These are phyloP conservation scores for Datnioides undecimradiatus DNA, from an alignment of 2,113 vertebrate genomes.

Conservation along the genomic window DNA sequence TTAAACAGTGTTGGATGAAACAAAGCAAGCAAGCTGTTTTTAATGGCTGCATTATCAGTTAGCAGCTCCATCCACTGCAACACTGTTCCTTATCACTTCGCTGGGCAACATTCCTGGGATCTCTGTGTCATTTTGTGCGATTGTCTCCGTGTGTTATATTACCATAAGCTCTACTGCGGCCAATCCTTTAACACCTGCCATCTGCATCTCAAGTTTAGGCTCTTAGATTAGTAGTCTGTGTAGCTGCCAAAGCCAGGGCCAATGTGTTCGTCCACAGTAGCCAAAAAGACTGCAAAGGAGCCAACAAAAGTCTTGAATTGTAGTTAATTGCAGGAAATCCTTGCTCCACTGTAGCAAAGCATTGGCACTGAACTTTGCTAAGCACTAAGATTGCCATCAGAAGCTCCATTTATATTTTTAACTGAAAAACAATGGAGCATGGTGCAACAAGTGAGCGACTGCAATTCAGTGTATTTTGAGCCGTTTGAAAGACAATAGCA, in stretches of 20 bases:
- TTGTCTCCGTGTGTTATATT: constrained; percentile 57
- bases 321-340: background rate
- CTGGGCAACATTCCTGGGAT: constrained; percentile 43
- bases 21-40: constrained; percentile 13
- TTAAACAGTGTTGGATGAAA: constrained; percentile 27
- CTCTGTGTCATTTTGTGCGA: constrained; percentile 31
- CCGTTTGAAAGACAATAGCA: background rate
- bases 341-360: background rate
- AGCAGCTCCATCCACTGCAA: constrained; percentile 21
- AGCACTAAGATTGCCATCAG: background rate
- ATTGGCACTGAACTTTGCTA: background rate
- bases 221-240: constrained; percentile 24
- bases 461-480: background rate
- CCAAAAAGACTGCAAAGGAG: background rate
- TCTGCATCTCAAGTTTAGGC: constrained; percentile 37
- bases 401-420: background rate
- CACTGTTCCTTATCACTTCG: constrained; percentile 26
- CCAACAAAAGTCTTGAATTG: background rate
- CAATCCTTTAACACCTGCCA: constrained; percentile 41
- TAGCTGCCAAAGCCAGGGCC: background rate
- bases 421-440: background rate
- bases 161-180: constrained; percentile 21
- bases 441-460: background rate
- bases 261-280: background rate
- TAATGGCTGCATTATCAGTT: constrained; percentile 49